phyloP scores from a whole-genome alignment of 2,113 vertebrate genomes.

The Lophochroa leadbeateri region DNA sequence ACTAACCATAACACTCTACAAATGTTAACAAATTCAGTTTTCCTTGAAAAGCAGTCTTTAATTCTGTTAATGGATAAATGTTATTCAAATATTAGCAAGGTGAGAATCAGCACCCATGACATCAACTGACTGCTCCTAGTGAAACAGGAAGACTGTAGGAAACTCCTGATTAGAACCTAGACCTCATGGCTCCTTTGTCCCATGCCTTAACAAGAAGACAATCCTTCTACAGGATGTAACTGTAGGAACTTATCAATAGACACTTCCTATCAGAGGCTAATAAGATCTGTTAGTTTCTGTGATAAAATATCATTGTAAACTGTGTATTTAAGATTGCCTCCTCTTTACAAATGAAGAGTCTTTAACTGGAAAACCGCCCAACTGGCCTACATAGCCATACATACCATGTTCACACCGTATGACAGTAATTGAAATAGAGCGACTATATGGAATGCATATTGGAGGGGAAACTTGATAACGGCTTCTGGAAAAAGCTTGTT shows the following conservation, averaged over 20 bases:
- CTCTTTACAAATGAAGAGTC: constrained; percentile 37
- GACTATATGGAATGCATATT: constrained; percentile 40
- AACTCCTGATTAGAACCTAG: constrained; percentile 39
- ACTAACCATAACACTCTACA: not conserved
- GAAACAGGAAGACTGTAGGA: constrained; percentile 24
- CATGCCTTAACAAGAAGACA: not conserved
- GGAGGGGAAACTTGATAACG: constrained; percentile 60
- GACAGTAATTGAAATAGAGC: constrained; percentile 67
- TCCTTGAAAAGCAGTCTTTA: not conserved
- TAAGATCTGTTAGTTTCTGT: constrained; percentile 38
- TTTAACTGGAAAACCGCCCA: constrained; percentile 64
- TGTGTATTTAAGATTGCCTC: constrained; percentile 42
- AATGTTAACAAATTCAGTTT: not conserved
- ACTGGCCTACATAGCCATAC: constrained; percentile 59
- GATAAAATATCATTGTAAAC: constrained; percentile 49
- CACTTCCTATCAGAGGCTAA: constrained; percentile 48
- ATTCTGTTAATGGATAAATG: not conserved
- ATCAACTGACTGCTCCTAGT: not conserved
- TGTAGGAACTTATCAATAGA: constrained; percentile 58
- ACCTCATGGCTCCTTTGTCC: constrained; percentile 40
- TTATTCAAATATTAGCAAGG: not conserved
- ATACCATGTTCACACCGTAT: constrained; percentile 57
- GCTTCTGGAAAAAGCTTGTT: constrained; percentile 57
- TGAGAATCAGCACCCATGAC: not conserved
- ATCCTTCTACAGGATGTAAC: constrained; percentile 43